Evolutionary conservation across 2,113 vertebrate genomes (phyloP).

Genomic region (Chionis minor): DNA sequence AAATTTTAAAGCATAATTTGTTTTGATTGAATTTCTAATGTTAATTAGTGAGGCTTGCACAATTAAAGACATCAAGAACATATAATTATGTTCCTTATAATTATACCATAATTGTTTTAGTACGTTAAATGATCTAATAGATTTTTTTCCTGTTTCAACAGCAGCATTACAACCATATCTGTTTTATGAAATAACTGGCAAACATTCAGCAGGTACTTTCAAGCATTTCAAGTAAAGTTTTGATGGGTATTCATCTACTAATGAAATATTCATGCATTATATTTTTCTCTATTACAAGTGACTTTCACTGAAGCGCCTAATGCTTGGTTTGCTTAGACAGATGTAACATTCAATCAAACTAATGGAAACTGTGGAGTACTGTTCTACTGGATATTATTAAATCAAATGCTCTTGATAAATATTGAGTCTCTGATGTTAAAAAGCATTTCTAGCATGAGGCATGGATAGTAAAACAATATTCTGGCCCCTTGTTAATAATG

Average conservation of each 20-base stretch:
- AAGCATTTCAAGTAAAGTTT: constrained; percentile 63
- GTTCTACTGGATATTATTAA: constrained; percentile 66
- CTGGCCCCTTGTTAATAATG: constrained; percentile 37
- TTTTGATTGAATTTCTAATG: constrained; percentile 69
- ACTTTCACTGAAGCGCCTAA: constrained; percentile 62
- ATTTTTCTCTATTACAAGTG: constrained; percentile 59
- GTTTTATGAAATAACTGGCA: constrained; percentile 62
- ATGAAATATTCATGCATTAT: constrained; percentile 69
- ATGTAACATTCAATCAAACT: constrained; percentile 63
- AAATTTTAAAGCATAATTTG: constrained; percentile 68
- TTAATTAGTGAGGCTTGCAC: constrained; percentile 67
- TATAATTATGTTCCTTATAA: constrained; percentile 73
- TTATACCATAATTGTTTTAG: constrained; percentile 72
- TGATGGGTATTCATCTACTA: constrained; percentile 67
- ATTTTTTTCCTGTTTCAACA: constrained; percentile 64
- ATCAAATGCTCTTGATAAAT: constrained; percentile 71
- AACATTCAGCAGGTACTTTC: constrained; percentile 57
- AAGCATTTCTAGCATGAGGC: constrained; percentile 36
- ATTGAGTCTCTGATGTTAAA: constrained; percentile 65
- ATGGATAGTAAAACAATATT: constrained; percentile 47
- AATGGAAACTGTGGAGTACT: constrained; percentile 63
- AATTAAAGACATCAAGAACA: constrained; percentile 69
- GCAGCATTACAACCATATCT: constrained; percentile 42
- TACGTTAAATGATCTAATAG: constrained; percentile 67
- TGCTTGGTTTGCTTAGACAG: constrained; percentile 59